A percentile compares a stretch with the other conserved stretches of the same genome.
These are phyloP conservation scores for Pampusana beccarii DNA, from an alignment of 2,113 vertebrate species.

Conservation along the genomic window DNA sequence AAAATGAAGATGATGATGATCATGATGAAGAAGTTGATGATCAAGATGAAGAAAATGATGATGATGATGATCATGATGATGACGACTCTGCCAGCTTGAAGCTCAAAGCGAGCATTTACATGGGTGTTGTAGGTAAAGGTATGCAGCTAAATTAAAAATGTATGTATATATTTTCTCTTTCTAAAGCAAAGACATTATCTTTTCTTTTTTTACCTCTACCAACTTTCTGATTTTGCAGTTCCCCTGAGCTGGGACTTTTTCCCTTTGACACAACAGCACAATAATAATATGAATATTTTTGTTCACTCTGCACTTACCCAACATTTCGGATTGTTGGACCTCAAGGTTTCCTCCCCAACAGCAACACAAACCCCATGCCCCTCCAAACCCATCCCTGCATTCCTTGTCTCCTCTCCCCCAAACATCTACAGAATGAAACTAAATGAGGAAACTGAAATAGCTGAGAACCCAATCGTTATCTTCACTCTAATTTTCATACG, in stretches of 20 bases:
- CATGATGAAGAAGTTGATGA: no score
- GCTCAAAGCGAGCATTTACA: neutral
- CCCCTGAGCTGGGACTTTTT: neutral
- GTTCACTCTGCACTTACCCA: neutral
- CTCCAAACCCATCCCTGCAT: neutral
- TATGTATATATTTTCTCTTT: no score
- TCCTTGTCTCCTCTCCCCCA: neutral
- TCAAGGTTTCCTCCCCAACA: neutral
- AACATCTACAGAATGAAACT: neutral
- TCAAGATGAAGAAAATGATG: neutral
- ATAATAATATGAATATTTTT: rapidly evolving
- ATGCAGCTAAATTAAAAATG: no score
- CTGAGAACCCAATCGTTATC: neutral
- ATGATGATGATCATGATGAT: neutral
- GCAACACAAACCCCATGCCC: neutral
- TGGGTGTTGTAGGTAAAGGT: neutral
- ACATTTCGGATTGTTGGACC: neutral
- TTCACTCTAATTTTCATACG: neutral
- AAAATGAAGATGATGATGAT: neutral
- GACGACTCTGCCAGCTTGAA: neutral
- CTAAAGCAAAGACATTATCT: neutral
- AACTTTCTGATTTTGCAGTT: neutral
- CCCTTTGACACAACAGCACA: neutral
- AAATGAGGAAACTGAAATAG: neutral
- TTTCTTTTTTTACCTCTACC: neutral